Percentiles rank a stretch among this genome's conserved stretches.
Evolutionary conservation across 2,113 vertebrate species (phyloP).

Genomic region (Saimiri boliviensis): DNA sequence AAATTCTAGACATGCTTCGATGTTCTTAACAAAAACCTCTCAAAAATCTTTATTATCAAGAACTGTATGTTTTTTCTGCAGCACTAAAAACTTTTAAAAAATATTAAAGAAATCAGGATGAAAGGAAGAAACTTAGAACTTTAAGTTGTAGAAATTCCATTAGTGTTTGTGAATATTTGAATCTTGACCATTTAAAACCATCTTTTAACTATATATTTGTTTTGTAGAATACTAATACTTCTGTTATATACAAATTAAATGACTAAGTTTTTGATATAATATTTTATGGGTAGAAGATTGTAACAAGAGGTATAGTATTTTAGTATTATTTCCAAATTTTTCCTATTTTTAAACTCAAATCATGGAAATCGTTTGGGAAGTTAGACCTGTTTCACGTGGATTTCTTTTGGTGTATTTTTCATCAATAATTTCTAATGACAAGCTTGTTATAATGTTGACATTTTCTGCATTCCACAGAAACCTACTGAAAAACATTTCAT

Average conservation of each 20-base stretch:
- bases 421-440: conserved; percentile 53
- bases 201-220: conserved; percentile 18
- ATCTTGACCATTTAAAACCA: conserved; percentile 38
- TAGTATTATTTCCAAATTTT: conserved; percentile 58
- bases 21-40: conserved; percentile 67
- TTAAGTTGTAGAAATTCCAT: conserved; percentile 73
- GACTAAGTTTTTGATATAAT: not conserved
- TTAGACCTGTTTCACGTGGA: conserved; percentile 48
- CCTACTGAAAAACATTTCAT: conserved; percentile 67
- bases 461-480: conserved; percentile 65
- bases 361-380: not conserved
- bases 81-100: conserved; percentile 73
- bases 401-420: conserved; percentile 24
- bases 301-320: conserved; percentile 37
- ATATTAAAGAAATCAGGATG: conserved; percentile 27
- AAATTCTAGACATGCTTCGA: conserved; percentile 60
- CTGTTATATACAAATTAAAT: conserved; percentile 39
- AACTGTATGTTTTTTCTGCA: not conserved
- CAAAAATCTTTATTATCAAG: conserved; percentile 53
- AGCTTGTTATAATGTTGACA: conserved; percentile 26
- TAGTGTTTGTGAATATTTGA: conserved; percentile 79
- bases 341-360: not conserved
- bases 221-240: not conserved
- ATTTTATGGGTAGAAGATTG: conserved; percentile 49
- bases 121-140: not conserved